These are phyloP conservation scores for Xenopus petersii DNA, from an alignment of 2,797 vertebrate genomes.

Conservation along the genomic window DNA sequence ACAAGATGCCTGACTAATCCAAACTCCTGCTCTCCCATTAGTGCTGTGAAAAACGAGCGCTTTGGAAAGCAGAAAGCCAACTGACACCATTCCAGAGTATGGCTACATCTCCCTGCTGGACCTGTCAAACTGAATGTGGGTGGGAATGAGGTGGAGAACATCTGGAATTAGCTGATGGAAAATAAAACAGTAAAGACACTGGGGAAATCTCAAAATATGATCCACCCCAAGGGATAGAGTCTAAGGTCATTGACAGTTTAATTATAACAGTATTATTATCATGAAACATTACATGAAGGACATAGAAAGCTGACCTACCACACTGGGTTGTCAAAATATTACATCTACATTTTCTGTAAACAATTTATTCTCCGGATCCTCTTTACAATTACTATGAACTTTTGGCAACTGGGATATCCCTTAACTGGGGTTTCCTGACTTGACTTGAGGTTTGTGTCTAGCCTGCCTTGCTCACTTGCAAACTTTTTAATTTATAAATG, in stretches of 20 bases:
- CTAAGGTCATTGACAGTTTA: slow-evolving; percentile 65
- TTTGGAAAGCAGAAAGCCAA: slow-evolving; percentile 54
- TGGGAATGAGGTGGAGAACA: slow-evolving; percentile 58
- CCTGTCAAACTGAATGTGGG: slow-evolving; percentile 59
- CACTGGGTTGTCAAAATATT: slow-evolving; percentile 68
- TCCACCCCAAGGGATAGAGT: slow-evolving; percentile 54
- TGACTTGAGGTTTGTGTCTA: slow-evolving; percentile 69
- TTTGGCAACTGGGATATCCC: slow-evolving; percentile 65
- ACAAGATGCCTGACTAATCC: slow-evolving; percentile 45
- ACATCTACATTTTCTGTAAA: slow-evolving; percentile 66
- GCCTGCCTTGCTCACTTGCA: slow-evolving; percentile 59
- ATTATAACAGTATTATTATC: slow-evolving; percentile 61
- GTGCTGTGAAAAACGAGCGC: slow-evolving; percentile 66
- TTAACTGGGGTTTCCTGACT: slow-evolving; percentile 72
- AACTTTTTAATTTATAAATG: slow-evolving; percentile 58
- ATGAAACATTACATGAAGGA: slow-evolving; percentile 68
- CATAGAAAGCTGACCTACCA: slow-evolving; percentile 62
- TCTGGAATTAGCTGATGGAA: slow-evolving; percentile 60
- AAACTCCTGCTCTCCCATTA: slow-evolving; percentile 58
- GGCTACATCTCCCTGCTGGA: slow-evolving; percentile 59
- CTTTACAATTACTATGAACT: slow-evolving; percentile 70
- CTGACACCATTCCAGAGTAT: slow-evolving; percentile 62
- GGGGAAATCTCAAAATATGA: slow-evolving; percentile 57
- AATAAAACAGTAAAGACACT: slow-evolving; percentile 55
- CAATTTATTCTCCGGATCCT: slow-evolving; percentile 67